Evolutionary conservation across 2,113 vertebrate genomes (phyloP).

Genomic region (Colius striatus): DNA sequence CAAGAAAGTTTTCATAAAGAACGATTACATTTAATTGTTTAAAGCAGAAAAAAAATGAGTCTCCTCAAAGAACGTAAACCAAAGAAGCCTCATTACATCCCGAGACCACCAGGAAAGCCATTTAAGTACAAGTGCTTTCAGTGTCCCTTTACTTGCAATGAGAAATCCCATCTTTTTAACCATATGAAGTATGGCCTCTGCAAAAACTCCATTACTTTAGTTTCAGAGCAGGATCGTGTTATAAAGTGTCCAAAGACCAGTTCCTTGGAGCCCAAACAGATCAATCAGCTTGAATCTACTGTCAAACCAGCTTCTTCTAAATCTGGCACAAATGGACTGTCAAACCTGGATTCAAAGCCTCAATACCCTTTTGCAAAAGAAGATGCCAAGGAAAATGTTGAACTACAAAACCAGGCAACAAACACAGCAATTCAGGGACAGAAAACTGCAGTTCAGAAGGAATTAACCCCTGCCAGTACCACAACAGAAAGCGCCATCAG

Average conservation of each 20-base stretch:
- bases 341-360: slow-evolving; percentile 65
- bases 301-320: slow-evolving; percentile 63
- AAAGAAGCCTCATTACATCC: slow-evolving; percentile 97
- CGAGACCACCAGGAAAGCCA: slow-evolving; percentile 93
- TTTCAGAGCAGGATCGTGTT: slow-evolving; percentile 85
- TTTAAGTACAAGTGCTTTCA: slow-evolving; percentile 99
- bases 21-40: slow-evolving; percentile 10
- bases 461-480: background rate
- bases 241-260: slow-evolving; percentile 75
- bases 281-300: slow-evolving; percentile 50
- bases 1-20: slow-evolving; percentile 2
- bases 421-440: slow-evolving; percentile 51
- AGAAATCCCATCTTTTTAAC: slow-evolving; percentile 98
- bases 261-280: slow-evolving; percentile 69
- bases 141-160: slow-evolving; percentile 98
- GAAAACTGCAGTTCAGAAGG: slow-evolving; percentile 58
- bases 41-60: slow-evolving; percentile 81
- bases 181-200: slow-evolving; percentile 99
- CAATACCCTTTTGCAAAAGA: slow-evolving; percentile 72
- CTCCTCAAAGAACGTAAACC: slow-evolving; percentile 90
- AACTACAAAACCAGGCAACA: slow-evolving; percentile 51
- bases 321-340: slow-evolving; percentile 42
- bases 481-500: slow-evolving; percentile 14
- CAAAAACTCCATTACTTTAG: slow-evolving; percentile 94
- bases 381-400: slow-evolving; percentile 74